A percentile compares a stretch with the other conserved stretches of the same genome.
Evolutionary conservation across 2,888 invertebrate genomes (phyloP).

Genomic region (Octodonta nipae): DNA sequence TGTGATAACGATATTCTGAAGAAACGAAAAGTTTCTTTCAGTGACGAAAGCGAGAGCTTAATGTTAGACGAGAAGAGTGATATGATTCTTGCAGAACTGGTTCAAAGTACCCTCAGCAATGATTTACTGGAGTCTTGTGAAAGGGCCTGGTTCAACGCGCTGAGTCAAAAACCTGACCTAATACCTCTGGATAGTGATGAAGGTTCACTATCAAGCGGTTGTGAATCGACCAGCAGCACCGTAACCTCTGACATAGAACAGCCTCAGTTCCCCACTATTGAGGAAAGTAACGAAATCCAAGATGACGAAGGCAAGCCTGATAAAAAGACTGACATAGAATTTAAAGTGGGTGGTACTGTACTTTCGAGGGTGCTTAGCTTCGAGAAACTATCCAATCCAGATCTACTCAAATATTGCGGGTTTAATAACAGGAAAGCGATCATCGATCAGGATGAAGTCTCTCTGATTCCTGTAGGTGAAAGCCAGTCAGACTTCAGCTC

Average conservation of each 20-base stretch:
- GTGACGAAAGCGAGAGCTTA: constrained; percentile 9
- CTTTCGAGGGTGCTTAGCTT: constrained; percentile 27
- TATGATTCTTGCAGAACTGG: constrained; percentile 28
- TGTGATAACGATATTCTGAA: constrained; percentile 11
- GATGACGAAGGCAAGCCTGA: constrained; percentile 18
- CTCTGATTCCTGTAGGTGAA: constrained; percentile 34
- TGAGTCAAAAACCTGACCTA: constrained; percentile 35
- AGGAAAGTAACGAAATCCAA: constrained; percentile 11
- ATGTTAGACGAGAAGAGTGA: constrained; percentile 26
- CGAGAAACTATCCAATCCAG: constrained; percentile 23
- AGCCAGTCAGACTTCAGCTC: constrained; percentile 33
- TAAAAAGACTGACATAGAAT: constrained; percentile 31
- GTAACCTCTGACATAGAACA: constrained; percentile 46
- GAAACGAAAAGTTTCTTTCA: constrained; percentile 11
- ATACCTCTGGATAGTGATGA: constrained; percentile 55
- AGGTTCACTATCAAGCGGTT: constrained; percentile 66
- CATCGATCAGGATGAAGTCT: constrained; percentile 31
- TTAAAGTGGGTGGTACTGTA: constrained; percentile 35
- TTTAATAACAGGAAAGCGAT: constrained; percentile 21
- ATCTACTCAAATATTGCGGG: constrained; percentile 26
- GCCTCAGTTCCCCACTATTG: constrained; percentile 15
- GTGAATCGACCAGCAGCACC: constrained; percentile 66
- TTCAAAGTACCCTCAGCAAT: constrained; percentile 25
- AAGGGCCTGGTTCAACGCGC: constrained; percentile 22
- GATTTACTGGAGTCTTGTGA: constrained; percentile 31